Evolutionary conservation across 2,888 invertebrate species (phyloP).

Genomic region (Dynastes grantii): DNA sequence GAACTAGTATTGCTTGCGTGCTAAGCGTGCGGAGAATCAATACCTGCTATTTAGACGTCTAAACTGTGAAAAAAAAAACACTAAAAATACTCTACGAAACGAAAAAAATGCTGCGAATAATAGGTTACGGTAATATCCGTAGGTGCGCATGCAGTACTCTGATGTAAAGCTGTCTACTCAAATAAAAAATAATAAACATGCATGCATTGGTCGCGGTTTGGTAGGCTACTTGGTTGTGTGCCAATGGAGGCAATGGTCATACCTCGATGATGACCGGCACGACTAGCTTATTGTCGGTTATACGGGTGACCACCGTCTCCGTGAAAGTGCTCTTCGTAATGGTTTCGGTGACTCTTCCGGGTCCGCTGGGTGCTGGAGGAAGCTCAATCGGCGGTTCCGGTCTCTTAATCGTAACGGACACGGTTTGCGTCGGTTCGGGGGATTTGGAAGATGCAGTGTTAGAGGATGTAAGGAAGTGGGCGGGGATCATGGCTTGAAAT

Average conservation of each 20-base stretch:
- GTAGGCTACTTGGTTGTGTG: constrained; percentile 37
- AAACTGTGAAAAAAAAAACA: neutral
- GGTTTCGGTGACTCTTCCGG: constrained; percentile 93
- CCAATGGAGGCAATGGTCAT: constrained; percentile 67
- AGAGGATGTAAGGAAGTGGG: constrained; percentile 81
- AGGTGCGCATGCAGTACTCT: constrained; percentile 38
- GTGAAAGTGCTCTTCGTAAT: constrained; percentile 97
- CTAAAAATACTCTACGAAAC: constrained; percentile 12
- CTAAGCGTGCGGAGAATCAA: constrained; percentile 4
- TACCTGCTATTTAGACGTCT: constrained; percentile 2
- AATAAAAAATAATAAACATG: constrained; percentile 24
- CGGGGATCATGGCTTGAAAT: constrained; percentile 95
- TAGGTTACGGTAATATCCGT: constrained; percentile 6
- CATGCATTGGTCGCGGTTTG: constrained; percentile 39
- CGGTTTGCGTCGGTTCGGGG: constrained; percentile 71
- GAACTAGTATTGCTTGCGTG: constrained; percentile 25
- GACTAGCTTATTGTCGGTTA: constrained; percentile 93
- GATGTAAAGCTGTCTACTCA: constrained; percentile 34
- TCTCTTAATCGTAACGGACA: constrained; percentile 91
- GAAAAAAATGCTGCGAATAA: constrained; percentile 14
- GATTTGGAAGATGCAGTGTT: constrained; percentile 62
- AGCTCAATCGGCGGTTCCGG: constrained; percentile 78
- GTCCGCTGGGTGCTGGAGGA: constrained; percentile 87
- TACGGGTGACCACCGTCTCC: constrained; percentile 94
- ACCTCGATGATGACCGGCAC: constrained; percentile 93